Conservation (phyloP, 2,113 vertebrate species). For the Abramis brama region DNA sequence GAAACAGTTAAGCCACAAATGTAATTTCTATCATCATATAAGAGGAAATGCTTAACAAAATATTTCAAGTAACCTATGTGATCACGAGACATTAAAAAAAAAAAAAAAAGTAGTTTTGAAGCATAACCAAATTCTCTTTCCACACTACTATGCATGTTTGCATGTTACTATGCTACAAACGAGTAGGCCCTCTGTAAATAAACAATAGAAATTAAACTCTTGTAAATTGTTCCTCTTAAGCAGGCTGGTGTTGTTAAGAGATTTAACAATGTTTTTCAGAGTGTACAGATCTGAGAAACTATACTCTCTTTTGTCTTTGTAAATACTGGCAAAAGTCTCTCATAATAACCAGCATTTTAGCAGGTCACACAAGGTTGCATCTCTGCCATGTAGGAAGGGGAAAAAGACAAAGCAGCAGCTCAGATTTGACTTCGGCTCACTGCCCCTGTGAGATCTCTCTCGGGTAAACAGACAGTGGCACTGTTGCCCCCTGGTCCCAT, state of each 20-base stretch:
- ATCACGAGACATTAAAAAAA: background rate
- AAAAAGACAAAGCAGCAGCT: background rate
- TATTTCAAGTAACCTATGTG: background rate
- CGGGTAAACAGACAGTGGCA: background rate
- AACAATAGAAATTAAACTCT: background rate
- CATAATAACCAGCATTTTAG: background rate
- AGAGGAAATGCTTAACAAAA: background rate
- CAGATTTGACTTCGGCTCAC: background rate
- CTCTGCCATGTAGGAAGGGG: background rate
- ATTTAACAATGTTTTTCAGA: background rate
- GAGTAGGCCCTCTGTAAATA: background rate
- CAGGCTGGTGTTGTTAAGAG: too few relatives aligned
- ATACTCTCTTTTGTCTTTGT: background rate
- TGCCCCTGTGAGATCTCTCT: background rate
- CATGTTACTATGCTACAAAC: too few relatives aligned
- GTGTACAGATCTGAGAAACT: background rate
- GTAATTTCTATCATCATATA: background rate
- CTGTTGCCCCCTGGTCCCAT: background rate
- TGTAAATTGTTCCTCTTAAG: too few relatives aligned
- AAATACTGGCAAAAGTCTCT: background rate
- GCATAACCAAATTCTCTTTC: background rate
- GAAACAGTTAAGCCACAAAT: background rate
- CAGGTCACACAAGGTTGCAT: background rate
- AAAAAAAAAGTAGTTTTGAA: too few relatives aligned
- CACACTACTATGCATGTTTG: background rate